Evolutionary conservation across 1,140 invertebrate genomes (phyloP), one percentile per base, ranked within the genome.

Genomic region (Euborellia annulipes): DNA sequence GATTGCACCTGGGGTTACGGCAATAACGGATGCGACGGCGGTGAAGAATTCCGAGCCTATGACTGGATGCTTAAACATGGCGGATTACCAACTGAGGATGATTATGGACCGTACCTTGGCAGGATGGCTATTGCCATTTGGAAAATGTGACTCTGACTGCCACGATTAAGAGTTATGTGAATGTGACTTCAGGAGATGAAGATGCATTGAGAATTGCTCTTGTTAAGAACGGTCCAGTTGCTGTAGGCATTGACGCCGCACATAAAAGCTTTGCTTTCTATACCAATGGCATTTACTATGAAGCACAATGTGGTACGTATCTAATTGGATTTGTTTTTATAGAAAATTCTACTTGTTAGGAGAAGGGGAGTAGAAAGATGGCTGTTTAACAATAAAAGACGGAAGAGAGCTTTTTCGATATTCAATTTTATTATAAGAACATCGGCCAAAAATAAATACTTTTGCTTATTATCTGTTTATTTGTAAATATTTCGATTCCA

Each of bases 1-100:
- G 92, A 96, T 67, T 97, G 92, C 64, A 89, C 85, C n/a, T 96
- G 91, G 90, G 85, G 83, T 55, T 85, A 73, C 61, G 86, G 89
- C 16, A 95, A 96, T 63, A 95, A 96, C 65, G 93, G 87, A 2
- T 96, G 92, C 64, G 91, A 96, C 67, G 92, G 92, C 18, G 92
- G 92, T 40, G 87, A 94, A 69, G 84, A 89, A 63, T 94, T 86
- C 62, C 69, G 88, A 47, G 76, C 87, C 1, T 95, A 94, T 59
- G 71, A 88, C 50, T 96, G 85, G 81, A 91, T 96, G 55, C 76
- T 88, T 71, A 85, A 89, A 62, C 79, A 85, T 55, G 88, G 85
- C 16, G 82, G 91, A 42, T 70, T 95, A 23, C 85, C 91, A 4
- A 78, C 82, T n/a, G 88, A 93, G 58, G 88, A 89, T 40, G 75